Conservation (phyloP, 2,888 invertebrate genomes). For the Habroteleia sp. region DNA sequence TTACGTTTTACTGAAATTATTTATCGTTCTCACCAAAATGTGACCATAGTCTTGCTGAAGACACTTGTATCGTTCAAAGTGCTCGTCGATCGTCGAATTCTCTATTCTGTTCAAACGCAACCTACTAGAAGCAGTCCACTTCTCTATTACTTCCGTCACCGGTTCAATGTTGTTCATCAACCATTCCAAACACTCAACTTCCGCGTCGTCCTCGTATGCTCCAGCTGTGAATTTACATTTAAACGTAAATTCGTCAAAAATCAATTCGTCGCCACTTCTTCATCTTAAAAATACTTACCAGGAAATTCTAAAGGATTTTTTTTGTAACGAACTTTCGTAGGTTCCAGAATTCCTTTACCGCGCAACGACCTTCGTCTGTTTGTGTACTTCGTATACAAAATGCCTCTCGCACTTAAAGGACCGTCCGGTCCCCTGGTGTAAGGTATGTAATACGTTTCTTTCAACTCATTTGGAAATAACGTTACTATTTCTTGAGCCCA, state of each 20-base stretch:
- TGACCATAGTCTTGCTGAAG: slow-evolving; percentile 54
- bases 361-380: slow-evolving; percentile 54
- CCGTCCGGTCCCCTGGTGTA: slow-evolving; percentile 57
- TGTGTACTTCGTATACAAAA: slow-evolving; percentile 58
- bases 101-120: slow-evolving; percentile 47
- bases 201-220: slow-evolving; percentile 40
- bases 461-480: slow-evolving; percentile 54
- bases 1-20: too few species aligned
- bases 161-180: slow-evolving; percentile 56
- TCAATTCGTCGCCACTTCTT: too few species aligned
- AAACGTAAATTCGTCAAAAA: neutral
- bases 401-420: slow-evolving; percentile 55
- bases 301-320: slow-evolving; percentile 55
- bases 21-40: slow-evolving; percentile 58
- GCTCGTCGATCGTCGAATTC: slow-evolving; percentile 45
- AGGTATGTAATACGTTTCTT: slow-evolving; percentile 60
- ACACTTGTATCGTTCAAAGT: slow-evolving; percentile 61
- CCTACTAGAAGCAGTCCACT: slow-evolving; percentile 54
- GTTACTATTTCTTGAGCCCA: slow-evolving; percentile 63
- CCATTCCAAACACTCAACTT: slow-evolving; percentile 53
- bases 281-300: slow-evolving; percentile 19
- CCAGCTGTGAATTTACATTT: slow-evolving; percentile 30
- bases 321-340: slow-evolving; percentile 51
- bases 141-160: slow-evolving; percentile 42
- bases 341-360: slow-evolving; percentile 61